Base-by-base conservation (phyloP, 2,888 invertebrate species). In the Hyalella azteca region DNA sequence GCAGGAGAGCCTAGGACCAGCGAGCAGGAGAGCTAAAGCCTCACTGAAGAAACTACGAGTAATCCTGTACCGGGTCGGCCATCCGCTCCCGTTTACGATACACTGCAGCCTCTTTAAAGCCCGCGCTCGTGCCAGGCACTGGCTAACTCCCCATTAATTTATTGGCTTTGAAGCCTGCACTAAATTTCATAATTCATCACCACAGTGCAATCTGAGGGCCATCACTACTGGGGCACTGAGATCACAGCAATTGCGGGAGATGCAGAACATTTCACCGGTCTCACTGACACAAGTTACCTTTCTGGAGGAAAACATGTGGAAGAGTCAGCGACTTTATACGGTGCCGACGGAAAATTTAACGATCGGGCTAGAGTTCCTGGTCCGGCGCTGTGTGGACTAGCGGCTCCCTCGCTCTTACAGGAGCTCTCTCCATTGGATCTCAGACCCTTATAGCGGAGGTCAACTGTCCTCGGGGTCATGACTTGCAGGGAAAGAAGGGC, bases 131-230 rank as follows among this genome's bases (percentile, higher is more conserved):
- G 81, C 77, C 82, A 79, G 82, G 81, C 82, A 83, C 82, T 83
- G 82, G 82, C 82, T 83, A 83, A 83, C 82, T 83, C 81, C 82
- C 81, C 82, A 83, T 83, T 83, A 83, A 83, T 83, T 83, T 83
- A 83, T 83, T 81, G 81, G 81, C 79, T 81, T 83, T 81, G 75
- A 75, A 81, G 81, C 78, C 78, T 81, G 81, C 78, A 60, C 36
- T 40, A 60, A 78, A 78, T 66, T 66, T 66, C 66, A 66, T 66
- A 66, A 66, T 66, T 19, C 66, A 66, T 66, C 66, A 66, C 36
- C 66, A 36, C 66, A 15, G 36, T 29, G 66, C 66, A 36, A 66
- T 66, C 66, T 66, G 66, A 66, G 29, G 26, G 29, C 54, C 26
- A 54, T 29, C 66, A 66, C 66, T 7, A 66, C 66, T 29, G 7